A percentile compares a stretch with the other conserved stretches of the same genome.
Evolutionary conservation across 2,888 invertebrate species (phyloP).

Genomic region (Cosmia pyralina): DNA sequence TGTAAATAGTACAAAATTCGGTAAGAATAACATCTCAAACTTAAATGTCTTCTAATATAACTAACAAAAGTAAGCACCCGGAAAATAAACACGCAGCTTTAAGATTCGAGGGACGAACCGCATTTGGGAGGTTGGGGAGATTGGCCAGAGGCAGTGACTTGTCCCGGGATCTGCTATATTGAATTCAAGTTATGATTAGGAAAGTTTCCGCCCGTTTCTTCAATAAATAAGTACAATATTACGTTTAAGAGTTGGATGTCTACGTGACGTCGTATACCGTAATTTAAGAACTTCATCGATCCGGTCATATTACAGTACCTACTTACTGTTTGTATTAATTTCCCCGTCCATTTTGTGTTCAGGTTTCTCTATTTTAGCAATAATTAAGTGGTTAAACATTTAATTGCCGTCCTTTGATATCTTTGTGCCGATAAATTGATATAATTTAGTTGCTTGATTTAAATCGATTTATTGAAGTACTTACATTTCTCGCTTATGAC

Average conservation of each 20-base stretch:
- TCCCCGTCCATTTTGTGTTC: constrained; percentile 14
- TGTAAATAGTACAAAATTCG: constrained; percentile 18
- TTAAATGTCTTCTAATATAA: constrained; percentile 70
- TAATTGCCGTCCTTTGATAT: constrained; percentile 22
- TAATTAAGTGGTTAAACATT: constrained; percentile 38
- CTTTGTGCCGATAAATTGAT: constrained; percentile 22
- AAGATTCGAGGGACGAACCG: constrained; percentile 73
- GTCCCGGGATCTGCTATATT: constrained; percentile 77
- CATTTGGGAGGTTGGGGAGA: constrained; percentile 69
- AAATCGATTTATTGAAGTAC: constrained; percentile 21
- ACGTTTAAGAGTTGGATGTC: constrained; percentile 58
- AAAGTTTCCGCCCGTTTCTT: constrained; percentile 76
- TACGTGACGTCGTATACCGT: constrained; percentile 52
- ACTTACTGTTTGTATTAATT: constrained; percentile 38
- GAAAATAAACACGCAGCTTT: constrained; percentile 84
- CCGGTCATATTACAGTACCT: constrained; percentile 16
- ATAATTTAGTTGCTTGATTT: constrained; percentile 40
- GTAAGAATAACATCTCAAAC: constrained; percentile 39
- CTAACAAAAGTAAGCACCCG: constrained; percentile 78
- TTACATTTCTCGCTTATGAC: constrained; percentile 22
- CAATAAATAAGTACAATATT: constrained; percentile 67
- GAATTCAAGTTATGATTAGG: constrained; percentile 83
- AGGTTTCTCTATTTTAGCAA: constrained; percentile 20
- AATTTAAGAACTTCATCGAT: constrained; percentile 46
- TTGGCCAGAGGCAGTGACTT: constrained; percentile 79